These are phyloP conservation scores for Parnassius orleans DNA, from an alignment of 2,888 invertebrate species.

Conservation along the genomic window DNA sequence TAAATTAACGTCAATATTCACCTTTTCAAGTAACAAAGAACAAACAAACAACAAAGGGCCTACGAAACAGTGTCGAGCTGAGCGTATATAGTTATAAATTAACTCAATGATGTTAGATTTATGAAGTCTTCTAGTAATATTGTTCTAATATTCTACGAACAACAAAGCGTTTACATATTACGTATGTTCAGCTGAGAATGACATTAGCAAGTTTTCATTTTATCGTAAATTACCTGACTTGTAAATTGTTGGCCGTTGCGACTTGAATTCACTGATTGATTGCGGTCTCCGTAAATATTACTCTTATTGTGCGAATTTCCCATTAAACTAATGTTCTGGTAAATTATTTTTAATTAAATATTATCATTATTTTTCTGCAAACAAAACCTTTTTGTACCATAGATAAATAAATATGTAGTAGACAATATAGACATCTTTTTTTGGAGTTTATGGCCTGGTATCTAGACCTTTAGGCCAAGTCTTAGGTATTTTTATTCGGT, in stretches of 20 bases:
- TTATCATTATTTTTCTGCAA: conserved; percentile 17
- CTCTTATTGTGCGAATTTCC: conserved; percentile 71
- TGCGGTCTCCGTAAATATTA: conserved; percentile 52
- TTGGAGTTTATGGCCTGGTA: no score
- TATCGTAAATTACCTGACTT: conserved; percentile 66
- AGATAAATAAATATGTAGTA: conserved; percentile 12
- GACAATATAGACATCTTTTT: no score
- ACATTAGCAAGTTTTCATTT: conserved; percentile 77
- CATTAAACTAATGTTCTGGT: conserved; percentile 58
- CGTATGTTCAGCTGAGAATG: conserved; percentile 78
- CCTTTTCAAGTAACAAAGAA: conserved; percentile 45
- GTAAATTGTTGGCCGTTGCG: conserved; percentile 68
- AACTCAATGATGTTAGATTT: conserved; percentile 32
- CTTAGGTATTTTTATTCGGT: no score
- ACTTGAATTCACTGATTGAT: conserved; percentile 53
- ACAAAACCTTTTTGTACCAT: conserved; percentile 44
- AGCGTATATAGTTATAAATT: conserved; percentile 33
- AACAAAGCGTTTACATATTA: conserved; percentile 60
- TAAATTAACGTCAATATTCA: conserved; percentile 37
- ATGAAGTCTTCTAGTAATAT: conserved; percentile 37
- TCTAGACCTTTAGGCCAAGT: no score
- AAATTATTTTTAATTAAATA: conserved; percentile 9
- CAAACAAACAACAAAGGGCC: conserved; percentile 34
- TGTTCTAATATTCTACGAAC: conserved; percentile 45
- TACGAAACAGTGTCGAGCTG: conserved; percentile 39